Base-by-base conservation (phyloP, 2,797 vertebrate species). In the Pagetopsis macropterus region DNA sequence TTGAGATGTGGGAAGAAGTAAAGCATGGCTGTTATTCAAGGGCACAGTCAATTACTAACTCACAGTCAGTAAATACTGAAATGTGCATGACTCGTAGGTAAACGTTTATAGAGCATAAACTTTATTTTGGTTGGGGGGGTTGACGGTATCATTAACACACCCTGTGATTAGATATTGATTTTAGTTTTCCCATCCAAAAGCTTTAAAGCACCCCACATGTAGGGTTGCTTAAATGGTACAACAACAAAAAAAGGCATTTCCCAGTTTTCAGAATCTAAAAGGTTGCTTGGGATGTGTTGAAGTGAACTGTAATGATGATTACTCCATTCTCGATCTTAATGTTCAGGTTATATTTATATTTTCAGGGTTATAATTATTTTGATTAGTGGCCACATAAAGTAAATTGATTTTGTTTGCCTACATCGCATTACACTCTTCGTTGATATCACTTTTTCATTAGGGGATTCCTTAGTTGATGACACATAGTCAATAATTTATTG, bases 401-500 rank as follows among this genome's bases (percentile, higher is more conserved):
- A 81, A 87, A 89, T 85, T 50, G 74, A 83, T 86, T 82, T 87
- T 83, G 75, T 80, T 81, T 87, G 81, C 77, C 87, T 70, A 75
- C 69, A 62, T 67, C 54, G 65, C 75, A 81, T 74, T 84, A 79
- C 41, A 48, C 72, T 44, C 33, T 46, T 14, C 76, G 87, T 83
- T 84, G 75, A 84, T 89, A 89, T 88, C 83, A 87, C 71, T 85
- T 76, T 91, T 91, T 89, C 87, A 91, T 88, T 78, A 88, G 74
- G 79, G 81, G 79, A 87, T 85, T 84, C 82, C 88, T 87, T 84
- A 83, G 81, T 86, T 81, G 86, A 89, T 84, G 91, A 91, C 89
- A 89, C 70, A 67, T 76, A 70, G 85, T 93, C 92, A 91, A 94
- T 93, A 91, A 91, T 89, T 88, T 58, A 93, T 94, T 65, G 90